Evolutionary conservation across 1,140 invertebrate genomes (phyloP), one percentile per base, ranked within the genome.

Genomic region (Brachionus angularis): DNA sequence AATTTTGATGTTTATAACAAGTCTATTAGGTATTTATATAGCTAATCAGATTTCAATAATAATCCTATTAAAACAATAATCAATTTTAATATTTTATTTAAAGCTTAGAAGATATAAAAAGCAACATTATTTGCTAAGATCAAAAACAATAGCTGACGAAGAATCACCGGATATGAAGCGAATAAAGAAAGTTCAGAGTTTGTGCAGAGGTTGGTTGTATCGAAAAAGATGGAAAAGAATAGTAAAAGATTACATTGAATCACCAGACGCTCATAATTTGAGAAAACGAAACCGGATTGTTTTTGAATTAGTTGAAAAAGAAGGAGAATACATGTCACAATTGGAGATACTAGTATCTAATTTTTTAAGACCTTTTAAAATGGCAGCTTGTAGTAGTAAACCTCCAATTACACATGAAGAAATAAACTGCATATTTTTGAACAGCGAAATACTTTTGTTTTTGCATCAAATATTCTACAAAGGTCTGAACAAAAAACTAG

Each of bases 391-490:
- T 75, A 91, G 90, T 1, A 93, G 93, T 80, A 92, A 91, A 78
- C 91, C 92, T 4, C 91, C 91, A 0, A 92, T 91, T 77, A 88
- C 88, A 1, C 92, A 96, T 78, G 92, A 95, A 79, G 92, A 96
- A 77, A 90, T 95, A 58, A 94, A 92, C 80, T 94, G 91, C 33
- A 94, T 95, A 75, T 96, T 94, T 82, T 83, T 96, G 31, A 96
- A 96, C 82, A 90, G 89, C 76, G 92, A 96, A 81, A 94, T 91
- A 0, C 87, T 96, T 47, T 83, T 96, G 74, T 96, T 96, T 81
- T 85, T 95, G 1, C 91, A 96, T 83, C 91, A 95, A 81, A 94
- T 95, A 73, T 95, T 94, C 80, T 84, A 93, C 73, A 94, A 95
- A 81, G 92, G 91, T n/a, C 84, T 94, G 2, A 90, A 89, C 3